phyloP scores from a whole-genome alignment of 2,113 vertebrate genomes.

The Oxyruncus cristatus region DNA sequence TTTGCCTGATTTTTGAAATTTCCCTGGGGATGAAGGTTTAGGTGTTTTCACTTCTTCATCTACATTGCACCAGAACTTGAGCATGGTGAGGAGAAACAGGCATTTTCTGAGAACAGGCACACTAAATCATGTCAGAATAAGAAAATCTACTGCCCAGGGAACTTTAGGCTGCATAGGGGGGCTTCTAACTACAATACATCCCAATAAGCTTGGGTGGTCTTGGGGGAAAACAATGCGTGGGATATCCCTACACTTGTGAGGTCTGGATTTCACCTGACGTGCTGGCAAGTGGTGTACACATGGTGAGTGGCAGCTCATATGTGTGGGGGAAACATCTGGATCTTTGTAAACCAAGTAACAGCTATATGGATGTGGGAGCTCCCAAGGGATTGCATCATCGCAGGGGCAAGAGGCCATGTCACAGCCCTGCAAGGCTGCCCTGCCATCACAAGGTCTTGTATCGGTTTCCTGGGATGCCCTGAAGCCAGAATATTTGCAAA shows the following conservation, averaged over 20 bases:
- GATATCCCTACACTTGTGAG: neutral
- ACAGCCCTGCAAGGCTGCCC: neutral
- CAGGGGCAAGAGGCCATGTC: neutral
- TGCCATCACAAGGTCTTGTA: neutral
- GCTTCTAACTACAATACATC: neutral
- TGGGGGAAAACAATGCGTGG: neutral
- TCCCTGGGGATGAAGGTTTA: neutral
- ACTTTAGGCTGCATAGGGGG: neutral
- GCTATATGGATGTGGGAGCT: neutral
- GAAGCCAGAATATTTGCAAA: neutral
- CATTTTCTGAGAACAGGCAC: neutral
- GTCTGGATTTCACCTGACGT: neutral
- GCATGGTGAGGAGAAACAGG: neutral
- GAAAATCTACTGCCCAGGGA: neutral
- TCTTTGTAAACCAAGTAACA: neutral
- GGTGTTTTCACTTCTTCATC: neutral
- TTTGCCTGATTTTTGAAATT: neutral
- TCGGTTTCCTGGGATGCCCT: neutral
- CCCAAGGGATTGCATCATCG: neutral
- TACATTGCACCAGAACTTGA: neutral
- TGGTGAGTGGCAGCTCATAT: fast-evolving
- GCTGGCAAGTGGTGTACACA: neutral
- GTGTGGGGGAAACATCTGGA: neutral
- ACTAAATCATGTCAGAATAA: neutral
- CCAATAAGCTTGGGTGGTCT: neutral